A percentile compares a stretch with the other conserved stretches of the same genome.
phyloP scores from a whole-genome alignment of 2,888 invertebrate species.

The Sclerodermus sp. region DNA sequence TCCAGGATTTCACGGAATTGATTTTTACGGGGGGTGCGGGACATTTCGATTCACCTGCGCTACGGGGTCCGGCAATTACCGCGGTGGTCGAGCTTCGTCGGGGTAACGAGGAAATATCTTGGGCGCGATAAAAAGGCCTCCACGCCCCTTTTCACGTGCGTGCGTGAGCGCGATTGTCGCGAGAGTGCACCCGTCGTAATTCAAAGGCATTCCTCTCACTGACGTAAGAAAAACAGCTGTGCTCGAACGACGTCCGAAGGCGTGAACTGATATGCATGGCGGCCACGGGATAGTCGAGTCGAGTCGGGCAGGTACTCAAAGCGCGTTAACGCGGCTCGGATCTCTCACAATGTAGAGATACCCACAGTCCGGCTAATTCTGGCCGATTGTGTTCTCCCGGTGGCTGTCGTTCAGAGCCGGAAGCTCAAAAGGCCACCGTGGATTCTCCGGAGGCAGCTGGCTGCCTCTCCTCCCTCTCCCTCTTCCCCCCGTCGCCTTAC shows the following conservation, averaged over 20 bases:
- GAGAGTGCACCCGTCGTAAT: slow-evolving; percentile 33
- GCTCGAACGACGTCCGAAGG: slow-evolving; percentile 28
- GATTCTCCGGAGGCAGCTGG: slow-evolving; percentile 26
- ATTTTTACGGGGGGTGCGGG: too few species aligned
- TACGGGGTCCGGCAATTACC: too few species aligned
- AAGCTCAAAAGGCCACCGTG: slow-evolving; percentile 22
- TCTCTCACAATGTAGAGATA: slow-evolving; percentile 25
- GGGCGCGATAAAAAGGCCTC: slow-evolving; percentile 15
- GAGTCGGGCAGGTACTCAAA: neutral
- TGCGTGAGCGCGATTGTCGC: slow-evolving; percentile 32
- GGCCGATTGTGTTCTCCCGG: slow-evolving; percentile 41
- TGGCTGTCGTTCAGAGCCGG: slow-evolving; percentile 33
- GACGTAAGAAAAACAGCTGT: slow-evolving; percentile 45
- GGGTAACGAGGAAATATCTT: too few species aligned
- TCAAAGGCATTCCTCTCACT: slow-evolving; percentile 36
- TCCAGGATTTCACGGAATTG: too few species aligned
- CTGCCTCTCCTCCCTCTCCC: slow-evolving; percentile 1
- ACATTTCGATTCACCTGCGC: too few species aligned
- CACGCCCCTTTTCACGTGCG: slow-evolving; percentile 22
- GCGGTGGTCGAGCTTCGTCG: too few species aligned
- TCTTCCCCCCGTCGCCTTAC: slow-evolving; percentile 4
- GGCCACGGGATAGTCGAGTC: neutral
- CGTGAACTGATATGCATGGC: slow-evolving; percentile 27
- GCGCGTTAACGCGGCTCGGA: neutral
- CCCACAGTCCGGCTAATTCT: slow-evolving; percentile 39